phyloP scores from a whole-genome alignment of 2,888 invertebrate species.

The Heteromyza rotundicornis region DNA sequence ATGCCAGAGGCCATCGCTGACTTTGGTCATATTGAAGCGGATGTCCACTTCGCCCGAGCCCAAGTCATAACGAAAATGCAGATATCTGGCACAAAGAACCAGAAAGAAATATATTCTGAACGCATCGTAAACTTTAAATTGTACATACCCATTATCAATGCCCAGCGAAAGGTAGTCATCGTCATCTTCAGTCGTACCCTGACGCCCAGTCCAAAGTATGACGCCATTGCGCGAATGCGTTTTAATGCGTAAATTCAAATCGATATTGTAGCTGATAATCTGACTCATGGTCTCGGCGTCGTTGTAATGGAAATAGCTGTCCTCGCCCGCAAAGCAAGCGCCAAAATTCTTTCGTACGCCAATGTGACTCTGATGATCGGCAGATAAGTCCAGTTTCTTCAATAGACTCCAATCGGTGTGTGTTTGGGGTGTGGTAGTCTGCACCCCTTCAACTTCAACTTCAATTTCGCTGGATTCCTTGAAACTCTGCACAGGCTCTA shows the following conservation, averaged over 20 bases:
- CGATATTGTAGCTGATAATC: constrained; percentile 82
- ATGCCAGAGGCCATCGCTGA: constrained; percentile 89
- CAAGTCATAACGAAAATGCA: constrained; percentile 77
- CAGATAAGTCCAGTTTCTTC: constrained; percentile 51
- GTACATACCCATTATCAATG: constrained; percentile 77
- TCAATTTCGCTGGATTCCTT: constrained; percentile 2
- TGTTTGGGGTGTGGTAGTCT: constrained; percentile 42
- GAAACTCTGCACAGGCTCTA: constrained; percentile 36
- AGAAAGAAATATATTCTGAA: too few relatives aligned
- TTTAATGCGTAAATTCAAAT: constrained; percentile 87
- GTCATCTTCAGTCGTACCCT: constrained; percentile 65
- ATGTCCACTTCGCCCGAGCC: constrained; percentile 87
- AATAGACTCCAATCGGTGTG: constrained; percentile 56
- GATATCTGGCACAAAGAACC: constrained; percentile 42
- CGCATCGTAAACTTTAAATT: too few relatives aligned
- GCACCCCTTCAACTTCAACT: not conserved
- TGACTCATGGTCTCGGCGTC: constrained; percentile 87
- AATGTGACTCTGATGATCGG: constrained; percentile 47
- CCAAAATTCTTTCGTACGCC: constrained; percentile 59
- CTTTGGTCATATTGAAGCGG: constrained; percentile 81
- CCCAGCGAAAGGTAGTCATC: constrained; percentile 84
- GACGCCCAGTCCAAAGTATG: constrained; percentile 84
- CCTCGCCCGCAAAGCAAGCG: constrained; percentile 82
- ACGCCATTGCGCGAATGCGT: constrained; percentile 75
- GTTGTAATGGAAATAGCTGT: constrained; percentile 87